A percentile compares a stretch with the other conserved stretches of the same genome.
phyloP scores from a whole-genome alignment of 2,797 vertebrate species.

The Psittacula derbiana region DNA sequence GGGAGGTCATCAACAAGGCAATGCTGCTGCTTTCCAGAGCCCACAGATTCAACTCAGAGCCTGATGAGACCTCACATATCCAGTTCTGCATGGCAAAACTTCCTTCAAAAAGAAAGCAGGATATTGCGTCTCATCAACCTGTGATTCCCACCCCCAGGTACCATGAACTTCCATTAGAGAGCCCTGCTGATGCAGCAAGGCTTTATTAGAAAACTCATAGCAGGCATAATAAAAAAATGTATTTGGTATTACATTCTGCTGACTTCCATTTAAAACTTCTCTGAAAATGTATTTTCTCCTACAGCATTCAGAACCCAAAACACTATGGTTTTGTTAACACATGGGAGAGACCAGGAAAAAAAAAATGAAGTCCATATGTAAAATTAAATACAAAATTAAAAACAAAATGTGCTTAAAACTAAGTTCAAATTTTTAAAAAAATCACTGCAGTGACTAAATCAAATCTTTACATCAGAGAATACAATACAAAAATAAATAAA shows the following conservation, averaged over 20 bases:
- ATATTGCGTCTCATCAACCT: background rate
- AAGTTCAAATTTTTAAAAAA: background rate
- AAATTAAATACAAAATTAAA: background rate
- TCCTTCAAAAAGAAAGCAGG: background rate
- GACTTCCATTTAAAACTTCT: background rate
- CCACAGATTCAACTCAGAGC: background rate
- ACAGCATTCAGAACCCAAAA: background rate
- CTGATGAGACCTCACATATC: background rate
- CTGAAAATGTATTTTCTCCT: background rate
- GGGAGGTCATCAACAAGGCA: background rate
- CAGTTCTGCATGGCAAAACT: background rate
- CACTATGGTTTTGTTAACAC: background rate
- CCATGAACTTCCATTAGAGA: background rate
- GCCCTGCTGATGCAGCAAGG: background rate
- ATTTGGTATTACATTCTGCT: background rate
- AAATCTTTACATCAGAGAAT: background rate
- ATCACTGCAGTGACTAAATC: background rate
- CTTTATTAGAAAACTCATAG: background rate
- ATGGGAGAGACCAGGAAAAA: fast-evolving
- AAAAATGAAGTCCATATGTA: background rate
- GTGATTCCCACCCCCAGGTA: background rate
- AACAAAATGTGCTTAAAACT: background rate
- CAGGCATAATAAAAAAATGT: background rate
- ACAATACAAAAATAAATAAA: background rate
- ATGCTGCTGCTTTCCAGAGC: background rate